Base-by-base conservation (phyloP, 2,113 vertebrate species). In the Casuarius casuarius region DNA sequence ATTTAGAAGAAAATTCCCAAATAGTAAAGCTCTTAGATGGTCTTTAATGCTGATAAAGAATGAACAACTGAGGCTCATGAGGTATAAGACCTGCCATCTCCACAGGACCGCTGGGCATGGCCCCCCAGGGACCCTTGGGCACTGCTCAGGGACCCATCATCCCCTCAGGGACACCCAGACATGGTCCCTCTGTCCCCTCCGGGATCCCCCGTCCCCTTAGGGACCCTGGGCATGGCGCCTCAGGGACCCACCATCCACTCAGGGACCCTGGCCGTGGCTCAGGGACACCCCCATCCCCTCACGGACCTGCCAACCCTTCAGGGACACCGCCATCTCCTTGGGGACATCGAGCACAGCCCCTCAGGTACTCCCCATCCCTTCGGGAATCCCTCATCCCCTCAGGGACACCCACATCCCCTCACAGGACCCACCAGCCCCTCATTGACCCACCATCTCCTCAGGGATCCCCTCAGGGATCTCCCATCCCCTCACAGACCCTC, bases 21-120 rank as follows among this genome's bases (percentile, higher is more conserved):
- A 14, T 4, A 28, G 38, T 0, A 35, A 14, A 31, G 9, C 12
- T 1, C 73, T 84, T 49, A 9, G 59, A 54, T 19, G 13, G 21
- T 12, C 63, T 93, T 94, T 75, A 66, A 28, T 42, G 31, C 35
- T 46, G 62, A 15, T 12, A 58, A 76, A 72, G 9, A 65, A 79
- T 12, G 17, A 63, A 25, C 7, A 38, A 19, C 5, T 0, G 0
- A 48, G 10, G 28, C 7, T 66, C 8, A 26, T 22, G 25, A 25
- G 79, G 31, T 0, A 75, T 5, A 62, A 58, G 61, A 26, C 3
- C 25, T 1, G 1, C 25, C 16, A 21, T 6, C 29, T 62, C 22
- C 56, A 16, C 67, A n/a, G 44, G 19, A 68, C 20, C 28, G 26
- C 12, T 4, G 19, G 35, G 38, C 9, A 22, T 21, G 25, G n/a